Base-by-base conservation (phyloP, 2,113 vertebrate species). In the rabbit (Oryctolagus cuniculus) region DNA sequence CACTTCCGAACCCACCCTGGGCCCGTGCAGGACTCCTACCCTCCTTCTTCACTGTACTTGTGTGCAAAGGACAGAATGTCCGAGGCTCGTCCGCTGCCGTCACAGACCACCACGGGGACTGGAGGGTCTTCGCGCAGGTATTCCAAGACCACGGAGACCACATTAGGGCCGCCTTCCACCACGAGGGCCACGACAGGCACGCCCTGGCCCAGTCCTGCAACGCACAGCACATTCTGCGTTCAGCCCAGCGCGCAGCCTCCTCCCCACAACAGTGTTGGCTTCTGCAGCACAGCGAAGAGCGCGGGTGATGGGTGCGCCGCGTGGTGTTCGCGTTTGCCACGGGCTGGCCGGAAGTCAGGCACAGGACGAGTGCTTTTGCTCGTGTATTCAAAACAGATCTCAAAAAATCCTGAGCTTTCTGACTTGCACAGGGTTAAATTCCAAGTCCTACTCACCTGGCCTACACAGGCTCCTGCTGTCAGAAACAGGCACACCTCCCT, bases 41-140 rank as follows among this genome's bases (percentile, higher is more conserved):
- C 99, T 97, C 99, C 99, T 61, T 99, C 99, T 94, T 99, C 99
- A 17, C 99, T 99, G 96, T 99, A 99, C 95, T 99, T 99, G 98
- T 99, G 99, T 6, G 99, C 99, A 49, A 99, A 99, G 1, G 99
- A 99, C 90, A 99, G 98, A 24, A 99, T 99, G 97, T 99, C 99
- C 0, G 99, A 99, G 1, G 99, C 99, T 4, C 99, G 98, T 4
- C 99, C 99, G 0, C 99, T 99, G 96, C 99, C 99, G 0, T 99
- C 99, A 6, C 99, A 99, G 72, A 99, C 98, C 98, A 99, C 99
- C 11, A 99, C 99, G 0, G 99, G 99, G n/a, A 99, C 98, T 0
- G 99, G 99, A 2, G 99, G 99, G 0, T 99, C 99, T 91, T 99
- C 99, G 27, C 98, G 98, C 86, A 99, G 98, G 73, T 99, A 99